A percentile compares a stretch with the other conserved stretches of the same genome.
These are phyloP conservation scores for Corydoras sp. DNA, from an alignment of 2,113 vertebrate genomes.

Conservation along the genomic window DNA sequence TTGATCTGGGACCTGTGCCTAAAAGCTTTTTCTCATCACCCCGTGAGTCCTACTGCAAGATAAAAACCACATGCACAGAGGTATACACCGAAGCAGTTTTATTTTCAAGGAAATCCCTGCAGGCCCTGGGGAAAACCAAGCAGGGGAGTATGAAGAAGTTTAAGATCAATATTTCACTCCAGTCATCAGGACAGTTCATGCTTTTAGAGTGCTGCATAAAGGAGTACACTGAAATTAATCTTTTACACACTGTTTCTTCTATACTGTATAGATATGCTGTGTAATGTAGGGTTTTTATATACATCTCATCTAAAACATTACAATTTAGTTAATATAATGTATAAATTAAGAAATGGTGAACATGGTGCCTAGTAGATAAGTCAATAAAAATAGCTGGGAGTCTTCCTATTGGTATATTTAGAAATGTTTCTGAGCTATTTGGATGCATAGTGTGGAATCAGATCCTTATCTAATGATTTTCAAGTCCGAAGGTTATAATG, in stretches of 20 bases:
- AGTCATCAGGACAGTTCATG: neutral
- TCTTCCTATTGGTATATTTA: too few species aligned
- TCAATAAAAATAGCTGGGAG: too few species aligned
- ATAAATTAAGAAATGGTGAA: too few species aligned
- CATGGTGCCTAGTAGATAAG: too few species aligned
- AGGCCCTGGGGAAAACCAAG: neutral
- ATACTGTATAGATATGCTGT: neutral
- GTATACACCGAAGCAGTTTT: neutral
- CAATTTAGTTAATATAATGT: too few species aligned
- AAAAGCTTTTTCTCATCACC: conserved; percentile 34
- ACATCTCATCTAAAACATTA: neutral
- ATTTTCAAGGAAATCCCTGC: neutral
- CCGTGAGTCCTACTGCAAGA: conserved; percentile 3
- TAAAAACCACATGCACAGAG: neutral
- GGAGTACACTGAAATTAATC: neutral
- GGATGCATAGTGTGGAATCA: too few species aligned
- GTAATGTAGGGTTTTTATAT: neutral
- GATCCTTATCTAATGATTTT: too few species aligned
- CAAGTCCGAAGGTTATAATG: too few species aligned
- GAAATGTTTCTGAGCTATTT: too few species aligned
- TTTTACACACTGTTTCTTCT: neutral
- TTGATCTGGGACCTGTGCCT: conserved; percentile 33
- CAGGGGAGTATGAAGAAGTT: neutral
- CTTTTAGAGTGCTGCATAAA: neutral
- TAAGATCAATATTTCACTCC: conserved; percentile 24